Evolutionary conservation across 2,888 invertebrate genomes (phyloP).

Genomic region (Mythimna loreyi): DNA sequence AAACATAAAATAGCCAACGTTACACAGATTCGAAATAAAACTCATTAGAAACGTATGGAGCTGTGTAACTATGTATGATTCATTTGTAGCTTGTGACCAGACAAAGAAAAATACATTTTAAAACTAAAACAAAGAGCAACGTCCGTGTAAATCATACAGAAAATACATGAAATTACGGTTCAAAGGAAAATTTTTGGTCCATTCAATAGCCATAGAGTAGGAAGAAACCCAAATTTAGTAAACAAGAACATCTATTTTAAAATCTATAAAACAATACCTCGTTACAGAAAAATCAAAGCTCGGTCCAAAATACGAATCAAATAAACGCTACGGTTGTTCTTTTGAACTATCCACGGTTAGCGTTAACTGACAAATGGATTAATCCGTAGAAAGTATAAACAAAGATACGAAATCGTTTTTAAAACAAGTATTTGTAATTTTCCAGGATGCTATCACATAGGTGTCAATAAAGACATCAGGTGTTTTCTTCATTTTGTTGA

Average conservation of each 20-base stretch:
- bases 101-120: conserved; percentile 41
- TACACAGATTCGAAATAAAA: conserved; percentile 29
- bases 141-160: conserved; percentile 19
- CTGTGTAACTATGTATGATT: conserved; percentile 40
- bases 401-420: conserved; percentile 41
- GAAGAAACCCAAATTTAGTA: conserved; percentile 22
- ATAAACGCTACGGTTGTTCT: conserved; percentile 49
- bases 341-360: conserved; percentile 49
- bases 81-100: conserved; percentile 29
- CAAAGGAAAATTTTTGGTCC: conserved; percentile 12
- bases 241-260: conserved; percentile 55
- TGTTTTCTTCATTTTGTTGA: neutral
- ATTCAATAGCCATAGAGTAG: conserved; percentile 10
- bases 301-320: conserved; percentile 35
- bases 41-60: conserved; percentile 38
- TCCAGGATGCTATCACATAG: neutral
- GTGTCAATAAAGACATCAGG: neutral
- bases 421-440: conserved; percentile 16
- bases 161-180: conserved; percentile 21
- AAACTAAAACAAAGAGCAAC: conserved; percentile 45
- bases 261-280: conserved; percentile 48
- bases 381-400: conserved; percentile 54
- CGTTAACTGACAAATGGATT: conserved; percentile 48
- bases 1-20: conserved; percentile 36
- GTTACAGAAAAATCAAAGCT: conserved; percentile 52